Conservation (phyloP, 2,888 invertebrate species). For the Conchocele bisecta region DNA sequence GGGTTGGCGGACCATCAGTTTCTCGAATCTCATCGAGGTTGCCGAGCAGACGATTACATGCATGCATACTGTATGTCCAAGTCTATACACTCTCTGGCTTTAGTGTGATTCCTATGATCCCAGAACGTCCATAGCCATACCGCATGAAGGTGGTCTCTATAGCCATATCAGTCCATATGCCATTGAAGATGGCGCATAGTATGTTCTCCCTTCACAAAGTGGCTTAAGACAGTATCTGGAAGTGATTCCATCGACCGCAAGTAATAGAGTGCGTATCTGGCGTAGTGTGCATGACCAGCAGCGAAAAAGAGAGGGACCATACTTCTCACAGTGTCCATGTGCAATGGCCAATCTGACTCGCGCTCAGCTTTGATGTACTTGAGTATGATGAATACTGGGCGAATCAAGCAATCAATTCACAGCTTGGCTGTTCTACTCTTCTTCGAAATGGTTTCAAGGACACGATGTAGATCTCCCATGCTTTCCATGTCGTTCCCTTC, state of each 20-base stretch:
- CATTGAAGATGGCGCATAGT: slow-evolving; percentile 64
- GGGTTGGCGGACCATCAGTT: background rate
- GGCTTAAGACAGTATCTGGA: slow-evolving; percentile 26
- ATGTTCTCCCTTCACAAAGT: slow-evolving; percentile 57
- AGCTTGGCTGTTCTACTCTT: slow-evolving; percentile 32
- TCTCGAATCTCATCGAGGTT: slow-evolving; percentile 25
- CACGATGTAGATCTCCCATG: background rate
- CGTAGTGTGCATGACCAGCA: slow-evolving; percentile 59
- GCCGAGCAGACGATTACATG: slow-evolving; percentile 23
- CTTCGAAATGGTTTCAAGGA: background rate
- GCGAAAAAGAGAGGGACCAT: slow-evolving; percentile 66
- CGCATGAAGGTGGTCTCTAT: slow-evolving; percentile 67
- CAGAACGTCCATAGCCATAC: slow-evolving; percentile 62
- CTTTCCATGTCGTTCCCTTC: background rate
- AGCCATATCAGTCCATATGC: slow-evolving; percentile 64
- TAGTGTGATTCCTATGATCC: slow-evolving; percentile 62
- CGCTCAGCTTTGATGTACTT: slow-evolving; percentile 51
- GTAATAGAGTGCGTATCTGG: slow-evolving; percentile 59
- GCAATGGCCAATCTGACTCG: slow-evolving; percentile 58
- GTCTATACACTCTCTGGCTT: slow-evolving; percentile 50
- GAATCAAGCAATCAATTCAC: slow-evolving; percentile 55
- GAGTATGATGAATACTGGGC: slow-evolving; percentile 56
- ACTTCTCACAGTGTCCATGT: slow-evolving; percentile 38
- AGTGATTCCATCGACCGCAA: slow-evolving; percentile 51
- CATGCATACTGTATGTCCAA: slow-evolving; percentile 61